Base-by-base conservation (phyloP, 37 sponge, comb jelly and placozoan species). In the Agelas oroides region DNA sequence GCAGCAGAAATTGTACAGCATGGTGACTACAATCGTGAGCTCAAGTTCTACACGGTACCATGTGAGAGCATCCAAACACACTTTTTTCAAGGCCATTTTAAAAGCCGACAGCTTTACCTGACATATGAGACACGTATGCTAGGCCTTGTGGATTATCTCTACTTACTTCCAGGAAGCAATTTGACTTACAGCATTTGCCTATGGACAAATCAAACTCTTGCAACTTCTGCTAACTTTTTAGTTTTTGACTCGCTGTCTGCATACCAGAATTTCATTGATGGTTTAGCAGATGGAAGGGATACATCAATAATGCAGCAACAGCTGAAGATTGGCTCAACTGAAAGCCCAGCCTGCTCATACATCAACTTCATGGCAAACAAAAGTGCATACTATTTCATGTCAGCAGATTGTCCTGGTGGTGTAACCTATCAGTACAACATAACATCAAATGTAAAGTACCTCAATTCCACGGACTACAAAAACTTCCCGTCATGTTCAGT, bases 341-440 rank as follows among this genome's bases (percentile, higher is more conserved):
- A 61, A 25, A 27, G 5, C 14, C 63, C 63, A n/a, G 27, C 27
- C 27, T 61, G 63, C 63, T 61, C 63, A 27, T 5, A n/a, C 5
- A 27, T 61, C 27, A 61, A n/a, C n/a, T 61, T 61, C 14, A 3
- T 2, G 5, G 63, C 63, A 25, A 61, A 61, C 3, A 11, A 61
- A 25, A 61, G 63, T 25, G 27, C 25, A 5, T 61, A 61, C 63
- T 61, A 61, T 11, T 61, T 61, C 63, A 61, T 61, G 63, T n/a
- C 63, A 27, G 63, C 25, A 25, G 25, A 61, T 5, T 61, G 63
- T 13, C n/a, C n/a, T 25, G 63, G 63, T 27, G 63, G 63, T 14
- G 63, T 61, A 61, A 61, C 63, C 5, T 61, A 61, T 11, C 63
- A 61, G 25, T 61, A 61, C 63, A 61, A 61, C 63, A 25, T 61